phyloP scores from a whole-genome alignment of 2,113 vertebrate genomes.

The Halichoerus grypus region DNA sequence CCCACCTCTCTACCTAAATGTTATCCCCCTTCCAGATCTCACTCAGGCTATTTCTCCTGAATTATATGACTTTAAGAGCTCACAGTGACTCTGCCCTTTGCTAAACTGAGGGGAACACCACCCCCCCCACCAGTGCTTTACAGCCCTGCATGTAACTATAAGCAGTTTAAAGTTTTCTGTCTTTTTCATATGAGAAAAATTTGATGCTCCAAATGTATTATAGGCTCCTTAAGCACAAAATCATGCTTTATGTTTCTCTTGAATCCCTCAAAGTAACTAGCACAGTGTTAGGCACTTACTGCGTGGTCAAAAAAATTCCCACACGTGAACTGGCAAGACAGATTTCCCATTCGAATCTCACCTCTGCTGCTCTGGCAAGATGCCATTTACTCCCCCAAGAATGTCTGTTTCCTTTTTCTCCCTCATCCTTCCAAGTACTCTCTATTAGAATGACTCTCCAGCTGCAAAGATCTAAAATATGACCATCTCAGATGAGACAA shows the following conservation, averaged over 20 bases:
- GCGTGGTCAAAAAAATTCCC: background rate
- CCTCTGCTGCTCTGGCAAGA: background rate
- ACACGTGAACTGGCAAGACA: background rate
- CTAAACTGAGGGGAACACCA: background rate
- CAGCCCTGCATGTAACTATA: background rate
- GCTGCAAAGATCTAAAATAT: background rate
- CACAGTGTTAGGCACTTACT: background rate
- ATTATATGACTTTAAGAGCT: background rate
- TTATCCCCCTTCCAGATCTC: background rate
- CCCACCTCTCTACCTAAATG: background rate
- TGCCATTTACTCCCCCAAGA: background rate
- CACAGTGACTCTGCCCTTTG: background rate
- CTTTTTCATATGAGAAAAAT: background rate
- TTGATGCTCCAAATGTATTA: background rate
- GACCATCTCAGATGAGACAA: background rate
- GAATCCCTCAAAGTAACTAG: background rate
- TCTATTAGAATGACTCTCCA: background rate
- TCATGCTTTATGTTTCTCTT: background rate
- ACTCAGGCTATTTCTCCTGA: background rate
- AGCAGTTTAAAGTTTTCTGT: background rate
- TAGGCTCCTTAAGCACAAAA: background rate
- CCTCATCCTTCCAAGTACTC: background rate
- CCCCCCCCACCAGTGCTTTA: background rate
- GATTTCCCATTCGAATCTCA: background rate
- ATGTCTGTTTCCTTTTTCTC: background rate